phyloP scores from a whole-genome alignment of 2,888 invertebrate species.

The Lingula anatina region DNA sequence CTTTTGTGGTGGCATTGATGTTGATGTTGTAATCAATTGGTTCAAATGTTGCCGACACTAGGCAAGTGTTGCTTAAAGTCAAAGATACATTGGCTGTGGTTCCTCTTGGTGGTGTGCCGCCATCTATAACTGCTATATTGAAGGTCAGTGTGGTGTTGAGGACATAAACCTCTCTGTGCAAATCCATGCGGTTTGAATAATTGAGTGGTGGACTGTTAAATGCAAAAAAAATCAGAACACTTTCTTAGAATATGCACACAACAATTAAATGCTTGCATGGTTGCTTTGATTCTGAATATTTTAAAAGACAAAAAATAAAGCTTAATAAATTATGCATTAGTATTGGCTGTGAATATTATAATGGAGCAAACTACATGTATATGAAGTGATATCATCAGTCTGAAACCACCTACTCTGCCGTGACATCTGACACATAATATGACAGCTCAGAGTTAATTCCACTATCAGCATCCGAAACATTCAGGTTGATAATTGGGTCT shows the following conservation, averaged over 20 bases:
- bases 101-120: conserved; percentile 27
- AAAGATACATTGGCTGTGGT: conserved; percentile 20
- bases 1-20: conserved; percentile 23
- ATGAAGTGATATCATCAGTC: too few relatives aligned
- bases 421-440: conserved; percentile 8
- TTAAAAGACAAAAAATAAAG: not conserved
- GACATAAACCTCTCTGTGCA: conserved; percentile 23
- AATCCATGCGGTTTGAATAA: conserved; percentile 18
- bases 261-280: not conserved
- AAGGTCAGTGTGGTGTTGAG: conserved; percentile 23
- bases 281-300: too few relatives aligned
- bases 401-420: conserved; percentile 5
- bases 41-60: conserved; percentile 24
- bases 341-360: too few relatives aligned
- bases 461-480: conserved; percentile 27
- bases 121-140: conserved; percentile 27
- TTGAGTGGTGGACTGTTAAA: conserved; percentile 22
- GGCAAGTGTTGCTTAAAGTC: conserved; percentile 31
- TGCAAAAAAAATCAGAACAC: not conserved
- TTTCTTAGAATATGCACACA: not conserved
- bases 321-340: too few relatives aligned
- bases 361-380: too few relatives aligned
- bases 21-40: conserved; percentile 16
- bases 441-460: conserved; percentile 21
- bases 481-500: conserved; percentile 17